Conservation (phyloP, 2,113 vertebrate species). For the Triplophysa rosa region DNA sequence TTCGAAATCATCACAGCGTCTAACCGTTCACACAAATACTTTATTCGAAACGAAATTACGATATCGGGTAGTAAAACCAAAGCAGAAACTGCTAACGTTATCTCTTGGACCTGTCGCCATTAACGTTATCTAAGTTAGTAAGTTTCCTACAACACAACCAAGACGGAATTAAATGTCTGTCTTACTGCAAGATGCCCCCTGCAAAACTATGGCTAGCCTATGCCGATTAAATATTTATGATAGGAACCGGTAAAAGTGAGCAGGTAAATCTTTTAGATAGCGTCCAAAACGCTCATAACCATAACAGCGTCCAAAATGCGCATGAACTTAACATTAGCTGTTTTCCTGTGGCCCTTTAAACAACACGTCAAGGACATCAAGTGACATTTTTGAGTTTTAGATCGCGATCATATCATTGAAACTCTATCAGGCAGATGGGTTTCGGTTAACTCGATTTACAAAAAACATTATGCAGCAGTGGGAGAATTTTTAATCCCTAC, state of each 20-base stretch:
- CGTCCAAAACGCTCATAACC: background rate
- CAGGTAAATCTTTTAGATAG: background rate
- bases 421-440: background rate
- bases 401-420: background rate
- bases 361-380: background rate
- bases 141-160: background rate
- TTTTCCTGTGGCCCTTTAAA: background rate
- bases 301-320: background rate
- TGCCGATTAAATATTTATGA: conserved; percentile 29
- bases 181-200: background rate
- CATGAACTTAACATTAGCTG: no score
- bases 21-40: conserved; percentile 14
- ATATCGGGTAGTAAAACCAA: no score
- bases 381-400: background rate
- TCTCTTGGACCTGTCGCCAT: background rate
- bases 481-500: background rate
- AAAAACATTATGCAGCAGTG: background rate
- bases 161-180: conserved; percentile 16
- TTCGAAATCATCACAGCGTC: background rate
- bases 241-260: conserved; percentile 3
- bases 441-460: background rate
- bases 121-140: background rate
- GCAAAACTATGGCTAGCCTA: conserved; percentile 8
- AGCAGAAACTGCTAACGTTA: no score
- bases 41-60: background rate